phyloP scores from a whole-genome alignment of 2,888 invertebrate species.

The Pseudolycoriella hygida region DNA sequence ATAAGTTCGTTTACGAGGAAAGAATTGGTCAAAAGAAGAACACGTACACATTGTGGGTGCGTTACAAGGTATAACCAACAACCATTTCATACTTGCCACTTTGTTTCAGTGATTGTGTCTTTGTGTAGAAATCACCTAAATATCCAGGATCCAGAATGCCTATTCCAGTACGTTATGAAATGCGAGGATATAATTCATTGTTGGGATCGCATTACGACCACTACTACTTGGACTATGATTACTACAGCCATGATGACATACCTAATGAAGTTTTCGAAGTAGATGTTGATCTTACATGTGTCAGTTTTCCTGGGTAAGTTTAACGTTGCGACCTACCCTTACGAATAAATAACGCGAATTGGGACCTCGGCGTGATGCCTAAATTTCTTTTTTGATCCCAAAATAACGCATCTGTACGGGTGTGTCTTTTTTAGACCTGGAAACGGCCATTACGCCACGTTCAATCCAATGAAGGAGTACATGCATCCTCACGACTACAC shows the following conservation, averaged over 20 bases:
- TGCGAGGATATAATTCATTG: conserved; percentile 81
- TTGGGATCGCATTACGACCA: conserved; percentile 95
- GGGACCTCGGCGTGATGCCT: too few relatives aligned
- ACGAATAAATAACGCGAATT: too few relatives aligned
- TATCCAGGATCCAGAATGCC: conserved; percentile 32
- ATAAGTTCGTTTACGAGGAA: conserved; percentile 59
- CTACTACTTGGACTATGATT: conserved; percentile 69
- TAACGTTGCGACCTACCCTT: too few relatives aligned
- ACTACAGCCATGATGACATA: conserved; percentile 45
- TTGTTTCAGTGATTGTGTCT: too few relatives aligned
- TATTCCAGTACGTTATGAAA: conserved; percentile 71
- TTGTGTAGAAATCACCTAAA: conserved; percentile 37
- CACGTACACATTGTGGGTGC: conserved; percentile 78
- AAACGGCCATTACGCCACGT: conserved; percentile 52
- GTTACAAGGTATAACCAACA: too few relatives aligned
- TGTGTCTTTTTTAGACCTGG: conserved; percentile 48
- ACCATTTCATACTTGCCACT: too few relatives aligned
- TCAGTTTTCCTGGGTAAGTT: conserved; percentile 55
- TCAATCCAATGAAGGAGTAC: conserved; percentile 90
- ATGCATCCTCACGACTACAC: conserved; percentile 47
- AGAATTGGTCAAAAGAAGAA: conserved; percentile 63
- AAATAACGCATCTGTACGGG: too few relatives aligned
- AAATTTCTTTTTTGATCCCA: too few relatives aligned
- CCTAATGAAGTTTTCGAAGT: conserved; percentile 50
- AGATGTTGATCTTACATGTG: conserved; percentile 43